Percentiles rank a stretch among this genome's conserved stretches.
These are phyloP conservation scores for Oplegnathus fasciatus DNA, from an alignment of 2,113 vertebrate species.

Conservation along the genomic window DNA sequence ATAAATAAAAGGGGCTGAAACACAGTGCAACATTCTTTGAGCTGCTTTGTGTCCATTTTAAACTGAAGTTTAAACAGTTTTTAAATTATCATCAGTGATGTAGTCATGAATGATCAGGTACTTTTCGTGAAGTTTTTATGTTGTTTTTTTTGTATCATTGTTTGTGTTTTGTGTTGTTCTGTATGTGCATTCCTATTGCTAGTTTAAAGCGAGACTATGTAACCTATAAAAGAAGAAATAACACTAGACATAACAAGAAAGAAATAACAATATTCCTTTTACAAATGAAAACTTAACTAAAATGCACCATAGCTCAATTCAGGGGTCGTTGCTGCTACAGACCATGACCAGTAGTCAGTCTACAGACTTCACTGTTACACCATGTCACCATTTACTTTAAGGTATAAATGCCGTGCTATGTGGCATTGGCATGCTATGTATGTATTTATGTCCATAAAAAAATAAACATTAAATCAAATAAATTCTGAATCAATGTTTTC, in stretches of 20 bases:
- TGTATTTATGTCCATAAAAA: background rate
- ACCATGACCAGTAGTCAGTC: background rate
- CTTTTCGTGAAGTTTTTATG: too few species aligned
- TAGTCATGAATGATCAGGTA: too few species aligned
- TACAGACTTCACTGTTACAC: background rate
- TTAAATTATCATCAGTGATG: too few species aligned
- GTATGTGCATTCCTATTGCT: too few species aligned
- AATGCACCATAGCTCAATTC: background rate
- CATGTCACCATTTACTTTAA: background rate
- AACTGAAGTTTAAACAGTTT: too few species aligned
- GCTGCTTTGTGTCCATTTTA: too few species aligned
- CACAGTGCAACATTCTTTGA: too few species aligned
- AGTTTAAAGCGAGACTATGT: background rate
- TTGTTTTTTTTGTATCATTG: too few species aligned
- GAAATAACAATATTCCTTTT: background rate
- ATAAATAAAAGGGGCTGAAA: background rate
- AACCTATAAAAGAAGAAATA: too few species aligned
- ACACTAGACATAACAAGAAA: too few species aligned
- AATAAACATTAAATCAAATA: background rate
- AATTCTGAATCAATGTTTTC: slow-evolving; percentile 4
- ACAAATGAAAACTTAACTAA: background rate
- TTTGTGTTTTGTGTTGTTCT: too few species aligned
- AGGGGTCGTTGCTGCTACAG: background rate
- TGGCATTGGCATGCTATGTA: background rate
- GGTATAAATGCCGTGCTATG: background rate